Evolutionary conservation across 2,797 vertebrate genomes (phyloP), one percentile per base, ranked within the genome.

Genomic region (Lophotriccus pileatus): DNA sequence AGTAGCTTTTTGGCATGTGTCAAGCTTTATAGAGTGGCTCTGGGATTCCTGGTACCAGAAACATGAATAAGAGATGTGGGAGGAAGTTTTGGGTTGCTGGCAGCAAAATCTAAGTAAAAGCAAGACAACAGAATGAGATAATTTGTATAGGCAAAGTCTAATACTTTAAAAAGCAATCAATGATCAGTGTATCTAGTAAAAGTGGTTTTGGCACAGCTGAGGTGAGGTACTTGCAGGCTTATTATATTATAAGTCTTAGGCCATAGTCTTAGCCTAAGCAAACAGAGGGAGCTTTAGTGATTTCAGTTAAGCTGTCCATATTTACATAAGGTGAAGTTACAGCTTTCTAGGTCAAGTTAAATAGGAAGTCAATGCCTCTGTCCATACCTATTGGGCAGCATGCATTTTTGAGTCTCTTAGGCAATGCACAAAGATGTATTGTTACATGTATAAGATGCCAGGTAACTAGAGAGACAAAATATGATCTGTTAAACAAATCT

Each of bases 1-100:
- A 49, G 46, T 46, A 60, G 44, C 37, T 41, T 74, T 90, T 76
- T 82, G 60, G 67, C 27, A 34, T 23, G 47, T 34, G 24, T 69
- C 0, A 1, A 34, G 60, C 91, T 93, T 91, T 93, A 27, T 53
- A 52, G 69, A 90, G 43, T 60, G 34, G 16, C 34, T 93, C 43
- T 81, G 81, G 73, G 43, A 12, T 90, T 89, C 46, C 50, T 79
- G 14, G 39, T 93, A 64, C 21, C 76, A 77, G 63, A 84, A 88
- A 66, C 25, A 24, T 2, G 22, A 81, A 34, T 34, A 30, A 63
- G 50, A 74, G 46, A 12, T 22, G 41, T 30, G 15, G 36, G 56
- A 55, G 58, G 56, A 46, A 55, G n/a, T 56, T 94, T 78, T 64
- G 25, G 12, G 16, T 39, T 74, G 37, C 46, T 47, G 52, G 44